Evolutionary conservation across 2,113 vertebrate genomes (phyloP).

Genomic region (Pheucticus melanocephalus): DNA sequence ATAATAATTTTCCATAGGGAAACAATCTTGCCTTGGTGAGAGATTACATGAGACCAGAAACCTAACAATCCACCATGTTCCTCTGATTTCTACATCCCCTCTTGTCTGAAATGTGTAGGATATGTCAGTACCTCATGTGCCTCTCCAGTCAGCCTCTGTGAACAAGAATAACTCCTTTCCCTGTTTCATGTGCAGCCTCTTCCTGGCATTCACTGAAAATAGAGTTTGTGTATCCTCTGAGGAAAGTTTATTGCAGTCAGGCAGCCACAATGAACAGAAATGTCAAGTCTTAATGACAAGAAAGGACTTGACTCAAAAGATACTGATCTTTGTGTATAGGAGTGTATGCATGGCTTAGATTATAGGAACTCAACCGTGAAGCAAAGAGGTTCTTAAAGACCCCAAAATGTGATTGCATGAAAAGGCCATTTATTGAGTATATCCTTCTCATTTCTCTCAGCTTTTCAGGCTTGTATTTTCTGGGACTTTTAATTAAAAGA

Average conservation of each 20-base stretch:
- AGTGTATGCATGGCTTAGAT: background rate
- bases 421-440: background rate
- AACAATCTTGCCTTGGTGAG: background rate
- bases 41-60: background rate
- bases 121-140: background rate
- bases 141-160: background rate
- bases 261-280: conserved; percentile 32
- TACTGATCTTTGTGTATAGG: conserved; percentile 16
- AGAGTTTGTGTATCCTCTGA: conserved; percentile 37
- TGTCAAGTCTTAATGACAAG: conserved; percentile 61
- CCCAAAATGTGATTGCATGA: background rate
- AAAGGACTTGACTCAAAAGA: conserved; percentile 49
- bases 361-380: conserved; percentile 27
- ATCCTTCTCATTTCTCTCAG: background rate
- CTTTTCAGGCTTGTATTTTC: background rate
- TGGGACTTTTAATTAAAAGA: conserved; percentile 29
- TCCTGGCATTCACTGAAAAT: background rate
- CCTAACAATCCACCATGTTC: background rate
- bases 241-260: conserved; percentile 44
- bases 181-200: background rate
- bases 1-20: background rate
- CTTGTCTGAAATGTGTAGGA: background rate
- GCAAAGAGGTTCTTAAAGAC: conserved; percentile 17
- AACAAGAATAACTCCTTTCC: conserved; percentile 25
- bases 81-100: background rate